Evolutionary conservation across 1,140 invertebrate genomes (phyloP), one percentile per base, ranked within the genome.

Genomic region (Drosophila repletoides): DNA sequence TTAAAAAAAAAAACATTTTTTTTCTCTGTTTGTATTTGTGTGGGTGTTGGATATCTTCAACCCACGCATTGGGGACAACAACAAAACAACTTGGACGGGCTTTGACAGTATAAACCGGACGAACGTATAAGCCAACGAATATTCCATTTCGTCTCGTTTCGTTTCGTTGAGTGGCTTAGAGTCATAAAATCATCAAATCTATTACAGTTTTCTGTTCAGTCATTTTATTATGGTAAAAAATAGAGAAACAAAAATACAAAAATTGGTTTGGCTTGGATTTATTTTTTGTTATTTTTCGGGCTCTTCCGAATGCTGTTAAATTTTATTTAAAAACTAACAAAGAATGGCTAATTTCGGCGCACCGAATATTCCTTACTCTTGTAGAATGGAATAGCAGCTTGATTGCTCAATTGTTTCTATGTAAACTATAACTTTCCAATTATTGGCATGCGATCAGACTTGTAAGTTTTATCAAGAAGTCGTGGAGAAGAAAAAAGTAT

Each of bases 181-280:
- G 59, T 66, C 73, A 41, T 83, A 83, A 83, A 73, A 83, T 81
- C 77, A 77, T 83, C 64, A 83, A 83, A 83, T 66, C 77, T 76
- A 81, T 81, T 81, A 83, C 77, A 60, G 26, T 61, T 67, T 45
- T 51, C 56, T 52, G 17, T 41, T n/a, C n/a, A n/a, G n/a, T 29
- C 7, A n/a, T 51, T 60, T 67, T 67, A 52, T 41, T 43, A n/a
- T 33, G 9, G 34, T 12, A 53, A 52, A 52, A 29, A 51, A 5
- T 9, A 51, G 12, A 34, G 21, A 26, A 36, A 55, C 7, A 12
- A 40, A 31, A 52, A 41, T 5, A 28, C 17, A 22, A 17, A 49
- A 43, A 65, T 59, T 15, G 10, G 14, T 59, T 21, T 24, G 61
- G 43, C 33, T 65, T 65, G 19, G 34, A 12, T 38, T 38, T 52